These are phyloP conservation scores for Agrochola lota DNA, from an alignment of 2,888 invertebrate genomes.

Conservation along the genomic window DNA sequence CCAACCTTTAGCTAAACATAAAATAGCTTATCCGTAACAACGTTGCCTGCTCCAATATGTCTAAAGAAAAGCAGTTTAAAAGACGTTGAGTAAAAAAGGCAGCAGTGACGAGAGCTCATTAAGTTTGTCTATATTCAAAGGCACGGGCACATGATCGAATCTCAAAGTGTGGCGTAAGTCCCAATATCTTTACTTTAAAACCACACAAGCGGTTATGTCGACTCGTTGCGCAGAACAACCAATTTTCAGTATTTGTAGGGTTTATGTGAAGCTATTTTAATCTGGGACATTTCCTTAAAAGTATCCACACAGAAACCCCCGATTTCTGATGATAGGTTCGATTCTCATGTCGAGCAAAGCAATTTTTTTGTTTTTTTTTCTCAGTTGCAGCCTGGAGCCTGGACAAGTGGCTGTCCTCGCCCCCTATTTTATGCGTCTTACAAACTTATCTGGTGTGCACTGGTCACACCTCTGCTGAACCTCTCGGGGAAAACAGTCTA, in stretches of 20 bases:
- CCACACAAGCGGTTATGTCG: conserved; percentile 46
- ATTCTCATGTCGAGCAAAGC: neutral
- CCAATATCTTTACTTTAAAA: conserved; percentile 57
- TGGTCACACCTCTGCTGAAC: neutral
- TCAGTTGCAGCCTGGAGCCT: neutral
- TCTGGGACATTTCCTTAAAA: conserved; percentile 8
- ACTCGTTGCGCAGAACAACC: conserved; percentile 54
- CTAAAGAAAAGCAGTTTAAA: neutral
- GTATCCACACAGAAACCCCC: neutral
- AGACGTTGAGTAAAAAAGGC: neutral
- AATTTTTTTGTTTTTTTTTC: neutral
- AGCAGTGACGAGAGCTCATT: conserved; percentile 29
- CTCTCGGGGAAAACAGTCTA: neutral
- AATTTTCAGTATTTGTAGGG: conserved; percentile 62
- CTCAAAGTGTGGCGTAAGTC: conserved; percentile 20
- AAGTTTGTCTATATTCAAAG: conserved; percentile 33
- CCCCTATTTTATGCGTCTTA: neutral
- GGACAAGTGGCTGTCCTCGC: too few species aligned
- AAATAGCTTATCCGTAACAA: neutral
- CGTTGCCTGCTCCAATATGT: neutral
- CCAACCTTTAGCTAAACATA: neutral
- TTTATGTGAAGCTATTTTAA: conserved; percentile 3
- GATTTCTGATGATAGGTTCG: neutral
- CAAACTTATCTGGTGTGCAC: neutral
- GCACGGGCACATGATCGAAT: conserved; percentile 48